Evolutionary conservation across 2,113 vertebrate genomes (phyloP).

Genomic region (Mungos mungo): DNA sequence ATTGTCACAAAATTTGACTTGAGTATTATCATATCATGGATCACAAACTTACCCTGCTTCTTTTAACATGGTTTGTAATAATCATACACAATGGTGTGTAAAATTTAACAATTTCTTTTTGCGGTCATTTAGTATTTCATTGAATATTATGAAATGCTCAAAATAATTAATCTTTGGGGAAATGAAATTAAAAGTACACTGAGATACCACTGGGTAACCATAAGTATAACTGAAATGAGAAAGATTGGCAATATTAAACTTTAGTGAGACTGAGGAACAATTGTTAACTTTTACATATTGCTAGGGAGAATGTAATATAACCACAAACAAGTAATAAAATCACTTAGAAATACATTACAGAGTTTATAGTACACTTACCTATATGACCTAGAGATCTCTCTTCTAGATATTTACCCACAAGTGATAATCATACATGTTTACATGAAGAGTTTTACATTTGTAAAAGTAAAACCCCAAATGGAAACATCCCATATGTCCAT

Average conservation of each 20-base stretch:
- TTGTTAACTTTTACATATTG: not conserved
- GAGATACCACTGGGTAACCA: not conserved
- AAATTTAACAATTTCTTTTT: not conserved
- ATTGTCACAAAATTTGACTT: not conserved
- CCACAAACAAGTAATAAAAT: not conserved
- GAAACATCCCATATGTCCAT: not conserved
- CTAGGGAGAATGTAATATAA: not conserved
- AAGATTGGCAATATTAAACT: not conserved
- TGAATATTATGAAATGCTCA: not conserved
- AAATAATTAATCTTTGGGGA: not conserved
- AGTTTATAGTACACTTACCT: not conserved
- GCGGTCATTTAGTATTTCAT: not conserved
- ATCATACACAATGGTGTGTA: not conserved
- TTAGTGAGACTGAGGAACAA: not conserved
- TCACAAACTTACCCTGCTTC: not conserved
- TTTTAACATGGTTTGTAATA: not conserved
- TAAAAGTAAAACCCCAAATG: not conserved
- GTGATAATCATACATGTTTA: not conserved
- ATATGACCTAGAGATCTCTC: not conserved
- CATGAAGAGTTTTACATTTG: not conserved
- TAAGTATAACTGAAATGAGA: not conserved
- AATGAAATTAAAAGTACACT: not conserved
- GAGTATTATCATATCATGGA: not conserved
- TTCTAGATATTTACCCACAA: not conserved
- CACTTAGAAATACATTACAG: not conserved